phyloP scores from a whole-genome alignment of 2,113 vertebrate species.

The Condylura cristata region DNA sequence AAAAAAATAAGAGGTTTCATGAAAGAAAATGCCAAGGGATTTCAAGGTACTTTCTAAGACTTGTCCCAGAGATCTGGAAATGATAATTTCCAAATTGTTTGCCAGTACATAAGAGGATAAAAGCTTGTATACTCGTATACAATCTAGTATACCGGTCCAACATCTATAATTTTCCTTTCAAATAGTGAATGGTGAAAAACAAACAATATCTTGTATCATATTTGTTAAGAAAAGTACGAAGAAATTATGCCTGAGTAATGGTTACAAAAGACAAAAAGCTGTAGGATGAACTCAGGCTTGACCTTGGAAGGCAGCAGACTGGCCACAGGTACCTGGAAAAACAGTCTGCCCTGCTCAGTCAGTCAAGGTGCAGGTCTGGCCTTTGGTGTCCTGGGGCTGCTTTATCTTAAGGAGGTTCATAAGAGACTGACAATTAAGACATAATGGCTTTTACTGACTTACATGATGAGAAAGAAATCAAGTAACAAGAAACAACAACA shows the following conservation, averaged over 20 bases:
- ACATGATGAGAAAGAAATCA: background rate
- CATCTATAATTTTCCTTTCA: background rate
- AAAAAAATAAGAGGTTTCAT: background rate
- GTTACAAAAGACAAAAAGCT: background rate
- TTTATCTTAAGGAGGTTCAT: background rate
- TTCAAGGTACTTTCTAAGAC: background rate
- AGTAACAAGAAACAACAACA: background rate
- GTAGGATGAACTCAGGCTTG: background rate
- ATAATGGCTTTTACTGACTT: background rate
- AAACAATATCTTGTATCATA: background rate
- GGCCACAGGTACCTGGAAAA: background rate
- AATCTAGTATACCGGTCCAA: background rate
- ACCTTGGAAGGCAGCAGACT: background rate
- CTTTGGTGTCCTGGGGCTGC: background rate
- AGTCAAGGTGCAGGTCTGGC: background rate
- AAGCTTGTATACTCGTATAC: no score
- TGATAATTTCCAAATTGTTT: background rate
- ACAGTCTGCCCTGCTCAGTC: background rate
- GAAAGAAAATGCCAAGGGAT: background rate
- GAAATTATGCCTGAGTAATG: background rate
- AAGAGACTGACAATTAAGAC: background rate
- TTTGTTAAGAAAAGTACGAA: background rate
- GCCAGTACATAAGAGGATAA: background rate
- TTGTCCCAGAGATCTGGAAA: background rate
- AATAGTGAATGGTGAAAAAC: background rate